Evolutionary conservation across 2,888 invertebrate genomes (phyloP), one percentile per base, ranked within the genome.

Genomic region (Ectemnius continuus): DNA sequence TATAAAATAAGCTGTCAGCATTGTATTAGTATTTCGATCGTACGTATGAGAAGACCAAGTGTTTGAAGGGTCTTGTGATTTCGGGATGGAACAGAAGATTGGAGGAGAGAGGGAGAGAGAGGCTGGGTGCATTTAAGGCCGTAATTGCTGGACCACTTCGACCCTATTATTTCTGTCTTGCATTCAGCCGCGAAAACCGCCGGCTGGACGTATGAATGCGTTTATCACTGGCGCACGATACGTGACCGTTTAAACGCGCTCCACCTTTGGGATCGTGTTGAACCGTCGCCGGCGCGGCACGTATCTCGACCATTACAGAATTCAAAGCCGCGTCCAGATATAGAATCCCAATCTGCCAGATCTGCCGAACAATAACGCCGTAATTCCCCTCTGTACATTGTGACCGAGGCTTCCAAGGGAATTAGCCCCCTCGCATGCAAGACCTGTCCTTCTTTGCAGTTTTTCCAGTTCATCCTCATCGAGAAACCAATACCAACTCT

Each of bases 41-140:
- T 36, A 11, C 36, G 3, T 23, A 23, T 36, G 8, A 36, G 36
- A 36, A 11, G 36, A 36, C 11, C 8, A 36, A 36, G 1, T 11
- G 3, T 36, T 8, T 36, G 3, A 8, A 36, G 36, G 36, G 5
- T 36, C 36, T 36, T 36, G 36, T 0, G 36, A 36, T 36, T 36
- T 36, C 0, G 36, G 36, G 8, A 36, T 11, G 36, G 36, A 36
- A 11, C 1, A 8, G 36, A 36, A 36, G 11, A 36, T 36, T 36
- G 2, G 6, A 36, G 4, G 2, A 48, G 48, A 48, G n/a, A n/a
- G 14, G 11, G 52, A 52, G 52, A 52, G 52, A 52, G 52, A 65
- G 13, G 46, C 58, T 70, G 61, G 57, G 69, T 47, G 61, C 72
- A 72, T 72, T 78, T 69, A 67, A 61, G 63, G 68, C 68, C 46